A percentile compares a stretch with the other conserved stretches of the same genome.
These are phyloP conservation scores for Lycaon pictus DNA, from an alignment of 2,113 vertebrate species.

Conservation along the genomic window DNA sequence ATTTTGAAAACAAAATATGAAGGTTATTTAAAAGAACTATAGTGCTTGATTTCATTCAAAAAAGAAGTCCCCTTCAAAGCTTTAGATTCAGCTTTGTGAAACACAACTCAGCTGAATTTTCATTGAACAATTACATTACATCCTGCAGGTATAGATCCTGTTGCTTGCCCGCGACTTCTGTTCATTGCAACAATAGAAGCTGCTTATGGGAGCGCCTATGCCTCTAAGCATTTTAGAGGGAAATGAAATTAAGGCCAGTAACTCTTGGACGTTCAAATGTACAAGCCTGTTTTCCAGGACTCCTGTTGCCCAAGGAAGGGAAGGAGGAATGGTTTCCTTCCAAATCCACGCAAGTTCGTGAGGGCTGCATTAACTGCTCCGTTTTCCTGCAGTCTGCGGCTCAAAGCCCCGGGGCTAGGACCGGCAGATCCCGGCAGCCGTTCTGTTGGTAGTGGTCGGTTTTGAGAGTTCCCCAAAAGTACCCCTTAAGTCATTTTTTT, in stretches of 20 bases:
- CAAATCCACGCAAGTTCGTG: neutral
- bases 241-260: neutral
- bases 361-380: neutral
- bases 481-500: neutral
- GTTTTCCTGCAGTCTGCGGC: neutral
- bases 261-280: neutral
- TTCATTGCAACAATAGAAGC: neutral
- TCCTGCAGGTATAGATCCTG: neutral
- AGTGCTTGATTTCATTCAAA: neutral
- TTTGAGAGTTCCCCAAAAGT: neutral
- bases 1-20: neutral
- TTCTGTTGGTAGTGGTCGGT: neutral
- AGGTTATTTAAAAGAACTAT: neutral
- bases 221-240: neutral
- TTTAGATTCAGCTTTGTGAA: neutral
- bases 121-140: neutral
- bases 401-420: neutral
- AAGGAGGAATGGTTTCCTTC: conserved; percentile 11
- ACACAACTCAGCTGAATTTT: neutral
- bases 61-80: neutral
- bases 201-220: neutral
- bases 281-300: neutral
- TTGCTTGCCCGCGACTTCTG: neutral
- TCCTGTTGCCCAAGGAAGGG: neutral
- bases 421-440: neutral